A percentile compares a stretch with the other conserved stretches of the same genome.
Conservation (phyloP, 2,797 vertebrate species). For the Bufotes viridis region DNA sequence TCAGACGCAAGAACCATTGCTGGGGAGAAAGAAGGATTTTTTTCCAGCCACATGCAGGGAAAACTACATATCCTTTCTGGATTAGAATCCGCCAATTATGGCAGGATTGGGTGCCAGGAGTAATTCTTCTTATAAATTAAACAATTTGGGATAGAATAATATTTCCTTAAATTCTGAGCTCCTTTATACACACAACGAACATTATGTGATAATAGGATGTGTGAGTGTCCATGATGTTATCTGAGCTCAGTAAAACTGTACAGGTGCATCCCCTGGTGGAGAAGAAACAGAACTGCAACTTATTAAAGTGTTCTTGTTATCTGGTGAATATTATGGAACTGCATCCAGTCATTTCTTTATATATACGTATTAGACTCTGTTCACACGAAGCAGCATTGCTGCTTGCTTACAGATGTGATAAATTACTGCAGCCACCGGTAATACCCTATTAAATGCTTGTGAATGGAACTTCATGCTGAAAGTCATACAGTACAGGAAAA, state of each 20-base stretch:
- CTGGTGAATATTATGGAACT: no score
- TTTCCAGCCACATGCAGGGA: background rate
- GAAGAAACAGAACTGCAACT: constrained; percentile 6
- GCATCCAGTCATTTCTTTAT: no score
- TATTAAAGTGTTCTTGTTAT: background rate
- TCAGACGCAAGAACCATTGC: constrained; percentile 19
- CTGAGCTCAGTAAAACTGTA: constrained; percentile 1
- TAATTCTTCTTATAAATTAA: background rate
- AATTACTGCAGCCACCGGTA: no score
- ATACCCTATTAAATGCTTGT: no score
- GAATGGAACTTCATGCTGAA: no score
- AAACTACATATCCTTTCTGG: background rate
- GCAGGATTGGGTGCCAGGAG: background rate
- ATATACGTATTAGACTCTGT: no score
- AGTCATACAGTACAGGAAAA: no score
- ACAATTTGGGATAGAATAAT: background rate
- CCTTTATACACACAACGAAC: background rate
- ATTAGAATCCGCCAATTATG: background rate
- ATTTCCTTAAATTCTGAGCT: background rate
- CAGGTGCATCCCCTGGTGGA: constrained; percentile 33
- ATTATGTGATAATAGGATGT: background rate
- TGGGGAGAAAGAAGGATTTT: background rate
- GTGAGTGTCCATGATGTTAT: constrained; percentile 8
- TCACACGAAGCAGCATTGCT: no score
- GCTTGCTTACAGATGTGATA: no score